Base-by-base conservation (phyloP, 2,888 invertebrate genomes). In the Dysmachus trigonus region DNA sequence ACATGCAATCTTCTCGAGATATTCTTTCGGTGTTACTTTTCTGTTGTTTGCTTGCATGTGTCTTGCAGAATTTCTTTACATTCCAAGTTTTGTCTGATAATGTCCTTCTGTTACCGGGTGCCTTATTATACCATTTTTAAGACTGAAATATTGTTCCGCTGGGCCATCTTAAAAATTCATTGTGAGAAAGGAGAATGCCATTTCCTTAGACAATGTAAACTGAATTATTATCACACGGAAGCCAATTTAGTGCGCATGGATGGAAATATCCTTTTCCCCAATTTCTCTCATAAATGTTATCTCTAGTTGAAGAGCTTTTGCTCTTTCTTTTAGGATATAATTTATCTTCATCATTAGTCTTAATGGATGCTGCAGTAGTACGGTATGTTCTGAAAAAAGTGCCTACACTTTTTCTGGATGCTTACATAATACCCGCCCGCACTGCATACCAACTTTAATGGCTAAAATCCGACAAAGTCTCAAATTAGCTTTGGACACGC, bases 141-240 rank as follows among this genome's bases (percentile, higher is more conserved):
- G 62, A 62, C 62, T 22, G 62, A 62, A 62, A 27, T 62, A 62
- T 62, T 62, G 62, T 62, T 62, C 62, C 62, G 22, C 18, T 7
- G 62, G 62, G 62, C 27, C 62, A 76, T 31, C 22, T 76, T 76
- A 76, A 35, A 76, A 76, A 76, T 35, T 76, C 22, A 76, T 33
- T 38, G 33, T 76, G 33, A 22, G n/a, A 62, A 22, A 73, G 22
- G 41, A 76, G 38, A 76, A 38, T 38, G 41, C 38, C 22, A 77
- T 30, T 77, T 30, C 22, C 77, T 77, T 77, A 41, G 27, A 47
- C 47, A 41, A 18, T 77, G 77, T 47, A 15, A 47, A 47, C 27
- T 27, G 30, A 77, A 33, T 77, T 47, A 77, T 22, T 77, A 47
- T 76, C 35, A 13, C 38, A 47, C 47, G 62, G 73, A 47, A 27